These are phyloP conservation scores for Rhadina sibilatrix DNA, from an alignment of 2,113 vertebrate species.

Conservation along the genomic window DNA sequence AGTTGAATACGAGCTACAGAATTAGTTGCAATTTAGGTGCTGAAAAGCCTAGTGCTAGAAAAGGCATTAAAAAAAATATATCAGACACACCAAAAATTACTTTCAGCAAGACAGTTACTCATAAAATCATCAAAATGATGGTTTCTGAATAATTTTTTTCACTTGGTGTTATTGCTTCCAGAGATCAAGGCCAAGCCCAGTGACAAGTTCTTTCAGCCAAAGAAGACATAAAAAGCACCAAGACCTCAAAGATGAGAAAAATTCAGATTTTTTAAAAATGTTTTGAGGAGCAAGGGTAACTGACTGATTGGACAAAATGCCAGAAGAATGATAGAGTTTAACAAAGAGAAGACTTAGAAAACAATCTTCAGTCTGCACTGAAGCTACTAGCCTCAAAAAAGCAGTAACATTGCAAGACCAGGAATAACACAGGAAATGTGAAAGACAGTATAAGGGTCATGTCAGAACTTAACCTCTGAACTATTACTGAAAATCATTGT, in stretches of 20 bases:
- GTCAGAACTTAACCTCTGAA: neutral
- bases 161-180: neutral
- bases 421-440: neutral
- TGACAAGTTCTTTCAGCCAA: neutral
- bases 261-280: neutral
- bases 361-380: neutral
- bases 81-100: neutral
- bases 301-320: neutral
- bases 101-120: neutral
- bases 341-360: neutral
- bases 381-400: neutral
- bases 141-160: neutral
- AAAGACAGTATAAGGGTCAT: fast-evolving
- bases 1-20: neutral
- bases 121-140: neutral
- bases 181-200: neutral
- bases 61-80: neutral
- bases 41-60: neutral
- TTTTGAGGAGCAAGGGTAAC: neutral
- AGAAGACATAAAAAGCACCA: neutral
- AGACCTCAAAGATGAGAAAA: neutral
- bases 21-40: neutral
- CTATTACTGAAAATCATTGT: neutral
- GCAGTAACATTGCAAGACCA: neutral
- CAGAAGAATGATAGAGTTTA: neutral